These are phyloP conservation scores for Speoplatyrhinus poulsoni DNA, from an alignment of 2,113 vertebrate species.

Conservation along the genomic window DNA sequence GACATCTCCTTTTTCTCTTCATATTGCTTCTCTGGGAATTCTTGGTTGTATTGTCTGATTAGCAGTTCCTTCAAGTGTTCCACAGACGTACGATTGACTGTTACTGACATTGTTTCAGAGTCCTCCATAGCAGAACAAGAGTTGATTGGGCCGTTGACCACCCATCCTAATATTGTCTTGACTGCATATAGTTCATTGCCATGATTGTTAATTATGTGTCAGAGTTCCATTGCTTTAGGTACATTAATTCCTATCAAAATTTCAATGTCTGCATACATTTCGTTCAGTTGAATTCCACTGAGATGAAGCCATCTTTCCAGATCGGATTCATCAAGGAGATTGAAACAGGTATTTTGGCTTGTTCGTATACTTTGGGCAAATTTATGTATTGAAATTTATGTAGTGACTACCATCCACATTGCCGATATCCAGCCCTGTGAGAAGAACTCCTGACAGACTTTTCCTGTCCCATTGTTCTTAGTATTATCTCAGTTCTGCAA, in stretches of 20 bases:
- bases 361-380: neutral
- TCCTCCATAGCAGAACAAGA: neutral
- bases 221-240: no score
- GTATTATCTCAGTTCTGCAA: neutral
- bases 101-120: neutral
- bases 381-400: neutral
- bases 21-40: conserved; percentile 6
- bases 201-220: no score
- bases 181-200: no score
- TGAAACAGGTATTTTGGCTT: neutral
- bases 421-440: neutral
- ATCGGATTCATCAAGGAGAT: neutral
- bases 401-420: neutral
- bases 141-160: neutral
- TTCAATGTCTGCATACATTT: no score
- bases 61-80: neutral
- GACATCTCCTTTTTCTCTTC: conserved; percentile 13
- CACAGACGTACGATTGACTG: neutral
- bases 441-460: neutral
- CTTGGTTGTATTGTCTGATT: neutral
- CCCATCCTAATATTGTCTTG: no score
- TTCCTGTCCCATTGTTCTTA: conserved; percentile 4
- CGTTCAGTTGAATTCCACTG: no score
- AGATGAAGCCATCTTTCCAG: neutral
- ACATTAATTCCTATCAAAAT: no score